phyloP scores from a whole-genome alignment of 2,797 vertebrate species.

The Chrysolophus pictus region DNA sequence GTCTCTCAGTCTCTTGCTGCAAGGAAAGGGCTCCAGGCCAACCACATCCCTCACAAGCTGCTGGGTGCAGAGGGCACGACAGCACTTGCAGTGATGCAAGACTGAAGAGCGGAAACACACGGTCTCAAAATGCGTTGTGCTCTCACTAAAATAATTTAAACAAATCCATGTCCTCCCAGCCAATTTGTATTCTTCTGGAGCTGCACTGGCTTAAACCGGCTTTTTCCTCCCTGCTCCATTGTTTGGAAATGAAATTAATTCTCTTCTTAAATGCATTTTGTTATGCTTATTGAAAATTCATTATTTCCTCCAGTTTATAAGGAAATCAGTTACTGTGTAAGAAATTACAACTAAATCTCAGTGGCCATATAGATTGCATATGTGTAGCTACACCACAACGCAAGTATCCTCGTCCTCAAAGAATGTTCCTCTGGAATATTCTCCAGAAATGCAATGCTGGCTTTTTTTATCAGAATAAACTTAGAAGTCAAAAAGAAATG shows the following conservation, averaged over 20 bases:
- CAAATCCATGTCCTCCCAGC: neutral
- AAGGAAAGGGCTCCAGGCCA: neutral
- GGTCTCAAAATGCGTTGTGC: neutral
- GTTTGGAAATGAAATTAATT: neutral
- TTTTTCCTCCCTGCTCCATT: neutral
- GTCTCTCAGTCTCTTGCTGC: neutral
- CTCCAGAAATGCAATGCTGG: neutral
- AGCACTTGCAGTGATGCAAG: neutral
- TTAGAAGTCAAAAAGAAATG: neutral
- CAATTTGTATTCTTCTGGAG: neutral
- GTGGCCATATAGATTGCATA: neutral
- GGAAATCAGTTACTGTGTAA: neutral
- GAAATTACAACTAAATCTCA: neutral
- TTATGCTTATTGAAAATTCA: neutral
- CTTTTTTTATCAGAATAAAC: neutral
- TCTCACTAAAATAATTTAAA: constrained; percentile 1
- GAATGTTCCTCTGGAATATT: neutral
- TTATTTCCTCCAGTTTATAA: neutral
- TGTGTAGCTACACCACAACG: neutral
- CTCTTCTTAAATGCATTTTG: neutral
- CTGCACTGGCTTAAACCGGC: neutral
- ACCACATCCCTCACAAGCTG: neutral
- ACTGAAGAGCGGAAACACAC: neutral
- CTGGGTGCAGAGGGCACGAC: neutral
- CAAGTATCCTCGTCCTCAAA: neutral